phyloP scores from a whole-genome alignment of 2,797 vertebrate species.

The Poeciliopsis infans region DNA sequence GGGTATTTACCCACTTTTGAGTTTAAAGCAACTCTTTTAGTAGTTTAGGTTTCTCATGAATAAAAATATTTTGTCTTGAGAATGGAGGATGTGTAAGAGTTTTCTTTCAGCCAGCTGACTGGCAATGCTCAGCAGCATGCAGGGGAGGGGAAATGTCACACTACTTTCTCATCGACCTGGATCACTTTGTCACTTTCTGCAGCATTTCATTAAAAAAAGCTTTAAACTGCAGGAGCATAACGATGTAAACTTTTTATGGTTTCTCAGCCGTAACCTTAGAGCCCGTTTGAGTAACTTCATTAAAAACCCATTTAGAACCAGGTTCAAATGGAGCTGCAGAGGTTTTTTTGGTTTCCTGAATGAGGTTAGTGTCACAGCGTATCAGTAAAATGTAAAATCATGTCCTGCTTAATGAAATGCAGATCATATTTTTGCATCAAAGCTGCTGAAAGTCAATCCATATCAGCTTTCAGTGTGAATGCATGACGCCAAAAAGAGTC shows the following conservation, averaged over 20 bases:
- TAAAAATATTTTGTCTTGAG: background rate
- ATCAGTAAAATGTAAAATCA: background rate
- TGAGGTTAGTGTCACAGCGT: background rate
- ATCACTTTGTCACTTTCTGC: background rate
- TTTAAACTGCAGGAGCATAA: background rate
- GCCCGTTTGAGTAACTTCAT: background rate
- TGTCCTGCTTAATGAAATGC: background rate
- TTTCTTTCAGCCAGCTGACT: background rate
- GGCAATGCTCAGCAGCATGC: background rate
- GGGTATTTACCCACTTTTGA: background rate
- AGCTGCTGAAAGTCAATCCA: background rate
- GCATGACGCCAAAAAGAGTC: background rate
- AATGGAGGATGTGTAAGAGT: background rate
- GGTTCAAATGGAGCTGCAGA: background rate
- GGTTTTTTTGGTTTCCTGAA: background rate
- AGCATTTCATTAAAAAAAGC: background rate
- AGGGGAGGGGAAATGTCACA: background rate
- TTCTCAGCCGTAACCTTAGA: background rate
- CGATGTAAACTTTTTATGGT: background rate
- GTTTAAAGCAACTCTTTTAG: background rate
- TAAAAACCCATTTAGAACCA: background rate
- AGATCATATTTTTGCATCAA: background rate
- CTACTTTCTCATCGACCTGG: background rate
- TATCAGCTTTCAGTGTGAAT: background rate
- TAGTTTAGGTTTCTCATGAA: background rate